These are phyloP conservation scores for Sciurus vulgaris DNA, from an alignment of 2,797 vertebrate genomes.

Conservation along the genomic window DNA sequence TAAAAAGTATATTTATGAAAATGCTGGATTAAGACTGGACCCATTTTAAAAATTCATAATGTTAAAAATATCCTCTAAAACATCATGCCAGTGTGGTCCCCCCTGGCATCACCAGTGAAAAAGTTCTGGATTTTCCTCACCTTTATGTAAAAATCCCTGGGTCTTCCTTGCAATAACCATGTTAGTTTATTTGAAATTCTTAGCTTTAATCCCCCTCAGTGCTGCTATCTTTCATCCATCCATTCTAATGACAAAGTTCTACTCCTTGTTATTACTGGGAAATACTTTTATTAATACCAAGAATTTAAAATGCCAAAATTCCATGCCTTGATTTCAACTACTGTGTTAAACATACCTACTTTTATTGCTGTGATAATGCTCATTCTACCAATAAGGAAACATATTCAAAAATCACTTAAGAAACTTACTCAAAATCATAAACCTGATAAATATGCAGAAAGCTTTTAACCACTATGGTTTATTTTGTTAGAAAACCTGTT, in stretches of 20 bases:
- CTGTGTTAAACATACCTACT: not conserved
- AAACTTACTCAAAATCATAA: not conserved
- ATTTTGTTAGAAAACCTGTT: not conserved
- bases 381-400: not conserved
- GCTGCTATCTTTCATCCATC: no score
- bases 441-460: not conserved
- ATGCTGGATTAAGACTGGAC: not conserved
- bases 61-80: not conserved
- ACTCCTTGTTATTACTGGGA: not conserved
- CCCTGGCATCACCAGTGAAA: fast-evolving
- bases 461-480: not conserved
- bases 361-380: not conserved
- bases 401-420: not conserved
- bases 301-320: not conserved
- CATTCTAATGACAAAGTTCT: fast-evolving
- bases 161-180: fast-evolving
- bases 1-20: not conserved
- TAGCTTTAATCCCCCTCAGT: no score
- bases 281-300: no score
- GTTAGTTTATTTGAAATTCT: not conserved
- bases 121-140: not conserved
- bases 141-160: not conserved
- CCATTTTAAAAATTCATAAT: not conserved
- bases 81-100: no score
- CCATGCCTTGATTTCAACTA: not conserved